Evolutionary conservation across 2,113 vertebrate species (phyloP), one percentile per base, ranked within the genome.

Genomic region (Cnemophilus loriae): DNA sequence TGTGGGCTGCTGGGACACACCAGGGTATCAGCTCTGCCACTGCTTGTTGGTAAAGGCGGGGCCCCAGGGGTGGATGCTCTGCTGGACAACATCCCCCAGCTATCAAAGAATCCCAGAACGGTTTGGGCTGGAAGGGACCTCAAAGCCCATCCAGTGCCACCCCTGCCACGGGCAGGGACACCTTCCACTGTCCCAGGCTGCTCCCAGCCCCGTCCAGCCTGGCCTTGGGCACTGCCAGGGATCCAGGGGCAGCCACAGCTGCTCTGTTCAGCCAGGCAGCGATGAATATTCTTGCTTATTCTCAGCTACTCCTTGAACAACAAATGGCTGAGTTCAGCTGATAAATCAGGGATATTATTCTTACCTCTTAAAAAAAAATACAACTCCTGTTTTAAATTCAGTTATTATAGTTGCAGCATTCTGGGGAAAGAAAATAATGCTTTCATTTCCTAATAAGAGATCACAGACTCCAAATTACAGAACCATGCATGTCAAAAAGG

Each of bases 381-480:
- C 64, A 96, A 71, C 80, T 92, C 82, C 89, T 90, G 69, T 92
- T 97, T 97, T 96, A 97, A 97, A 97, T 97, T 95, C 87, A 97
- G 42, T 97, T 96, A 94, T 93, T 97, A 69, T 93, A 97, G 96
- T 97, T 97, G 92, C 95, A 94, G 80, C 82, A 93, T 97, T 97
- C 79, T 92, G 52, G 17, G 35, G 7, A 4, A 3, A 19, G 87
- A 90, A 95, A 95, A 63, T 47, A 92, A 93, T 24, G 47, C 80
- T 70, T 97, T 97, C 60, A 93, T 96, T 96, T 98, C 94, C 95
- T 97, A 95, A 96, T 96, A 96, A 94, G 96, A 97, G 93, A 97
- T 96, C 96, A 91, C 75, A 91, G 95, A 91, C 91, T 96, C 94
- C 90, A 96, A 98, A 96, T 97, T 96, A 92, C 9, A 91, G 76